Conservation (phyloP, 2,888 invertebrate genomes). For the Oscheius myriophilus region DNA sequence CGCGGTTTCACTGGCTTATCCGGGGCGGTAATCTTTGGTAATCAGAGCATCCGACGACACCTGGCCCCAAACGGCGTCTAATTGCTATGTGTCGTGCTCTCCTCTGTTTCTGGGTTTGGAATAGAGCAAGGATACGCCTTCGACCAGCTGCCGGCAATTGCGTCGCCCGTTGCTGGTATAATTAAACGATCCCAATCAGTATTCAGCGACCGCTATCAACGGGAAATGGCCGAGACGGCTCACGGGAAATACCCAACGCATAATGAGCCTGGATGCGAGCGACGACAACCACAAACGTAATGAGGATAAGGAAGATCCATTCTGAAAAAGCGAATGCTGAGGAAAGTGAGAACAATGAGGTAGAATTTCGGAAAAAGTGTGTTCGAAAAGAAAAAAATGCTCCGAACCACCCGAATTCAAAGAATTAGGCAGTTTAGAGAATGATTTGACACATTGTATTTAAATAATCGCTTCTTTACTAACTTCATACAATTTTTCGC, state of each 20-base stretch:
- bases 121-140: too few relatives aligned
- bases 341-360: too few relatives aligned
- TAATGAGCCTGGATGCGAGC: slow-evolving; percentile 10
- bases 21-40: slow-evolving; percentile 30
- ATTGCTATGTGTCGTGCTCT: not conserved
- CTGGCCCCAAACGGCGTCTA: slow-evolving; percentile 11
- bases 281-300: not conserved
- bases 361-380: too few relatives aligned
- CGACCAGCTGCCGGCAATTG: too few relatives aligned
- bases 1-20: slow-evolving; percentile 26
- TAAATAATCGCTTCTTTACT: too few relatives aligned
- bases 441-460: too few relatives aligned
- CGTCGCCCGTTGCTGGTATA: slow-evolving; percentile 12
- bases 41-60: slow-evolving; percentile 26
- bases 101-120: too few relatives aligned
- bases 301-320: not conserved
- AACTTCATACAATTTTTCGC: too few relatives aligned
- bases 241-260: slow-evolving; percentile 24
- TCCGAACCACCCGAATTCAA: not conserved
- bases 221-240: slow-evolving; percentile 23
- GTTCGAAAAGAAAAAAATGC: not conserved
- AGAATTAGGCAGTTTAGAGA: slow-evolving; percentile 1
- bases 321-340: too few relatives aligned
- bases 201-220: slow-evolving; percentile 30
- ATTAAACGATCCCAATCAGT: slow-evolving; percentile 36